Conservation (phyloP, 1,140 invertebrate species). For the Cydia amplana region DNA sequence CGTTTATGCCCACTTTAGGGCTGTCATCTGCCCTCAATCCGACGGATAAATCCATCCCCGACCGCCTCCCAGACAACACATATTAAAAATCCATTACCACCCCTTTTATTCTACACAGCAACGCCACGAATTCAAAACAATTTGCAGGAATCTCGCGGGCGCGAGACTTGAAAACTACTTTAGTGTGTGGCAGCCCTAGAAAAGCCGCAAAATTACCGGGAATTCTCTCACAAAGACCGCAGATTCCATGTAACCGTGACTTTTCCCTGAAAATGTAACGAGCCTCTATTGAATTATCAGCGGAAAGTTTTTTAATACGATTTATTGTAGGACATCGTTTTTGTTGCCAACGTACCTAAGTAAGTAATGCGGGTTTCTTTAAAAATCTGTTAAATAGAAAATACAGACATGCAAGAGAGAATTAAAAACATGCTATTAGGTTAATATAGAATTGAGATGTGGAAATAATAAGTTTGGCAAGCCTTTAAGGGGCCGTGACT, state of each 20-base stretch:
- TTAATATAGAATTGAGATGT: too few species aligned
- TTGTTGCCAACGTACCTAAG: not conserved
- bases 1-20: conserved; percentile 28
- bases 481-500: too few species aligned
- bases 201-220: conserved; percentile 23
- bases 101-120: conserved; percentile 6
- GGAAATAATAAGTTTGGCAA: too few species aligned
- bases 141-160: not conserved
- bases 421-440: too few species aligned
- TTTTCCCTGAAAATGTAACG: conserved; percentile 27
- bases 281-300: conserved; percentile 27
- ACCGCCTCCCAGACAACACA: not conserved
- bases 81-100: conserved; percentile 26
- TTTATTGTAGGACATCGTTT: conserved; percentile 14
- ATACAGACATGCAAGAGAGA: too few species aligned
- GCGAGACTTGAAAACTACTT: not conserved
- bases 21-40: conserved; percentile 25
- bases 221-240: conserved; percentile 30
- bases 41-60: not conserved
- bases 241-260: conserved; percentile 28
- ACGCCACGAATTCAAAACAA: not conserved
- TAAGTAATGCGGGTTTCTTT: not conserved
- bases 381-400: not conserved
- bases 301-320: conserved; percentile 17
- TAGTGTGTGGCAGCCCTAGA: conserved; percentile 16